Conservation (phyloP, 2,888 invertebrate genomes). For the Spilosoma lubricipeda region DNA sequence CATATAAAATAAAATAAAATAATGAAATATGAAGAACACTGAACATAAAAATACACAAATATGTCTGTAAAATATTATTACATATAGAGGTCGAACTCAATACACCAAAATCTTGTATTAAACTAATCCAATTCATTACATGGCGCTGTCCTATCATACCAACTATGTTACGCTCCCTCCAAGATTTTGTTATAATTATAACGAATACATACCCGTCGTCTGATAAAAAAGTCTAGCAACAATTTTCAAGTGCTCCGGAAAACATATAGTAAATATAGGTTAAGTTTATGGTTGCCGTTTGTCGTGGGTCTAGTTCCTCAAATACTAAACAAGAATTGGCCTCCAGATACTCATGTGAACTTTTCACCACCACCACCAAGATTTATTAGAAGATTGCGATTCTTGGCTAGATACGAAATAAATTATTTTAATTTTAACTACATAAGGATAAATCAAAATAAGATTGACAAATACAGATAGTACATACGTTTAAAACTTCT, state of each 20-base stretch:
- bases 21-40: too few species aligned
- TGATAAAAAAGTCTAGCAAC: constrained; percentile 63
- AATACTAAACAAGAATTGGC: constrained; percentile 68
- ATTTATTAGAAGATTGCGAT: constrained; percentile 60
- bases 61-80: neutral
- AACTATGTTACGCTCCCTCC: too few species aligned
- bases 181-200: neutral
- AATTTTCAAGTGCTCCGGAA: constrained; percentile 72
- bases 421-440: neutral
- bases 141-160: too few species aligned
- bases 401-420: constrained; percentile 41
- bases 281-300: constrained; percentile 48
- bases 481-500: neutral
- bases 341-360: constrained; percentile 64
- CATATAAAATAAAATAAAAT: too few species aligned
- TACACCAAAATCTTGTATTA: too few species aligned
- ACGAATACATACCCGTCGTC: constrained; percentile 61
- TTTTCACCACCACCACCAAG: constrained; percentile 63
- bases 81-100: neutral
- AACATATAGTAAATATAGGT: constrained; percentile 72
- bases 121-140: too few species aligned
- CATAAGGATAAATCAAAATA: neutral
- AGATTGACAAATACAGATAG: neutral
- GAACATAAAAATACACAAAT: neutral
- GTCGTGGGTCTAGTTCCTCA: constrained; percentile 59